A percentile compares a stretch with the other conserved stretches of the same genome.
Evolutionary conservation across 2,113 vertebrate genomes (phyloP).

Genomic region (Podilymbus podiceps): DNA sequence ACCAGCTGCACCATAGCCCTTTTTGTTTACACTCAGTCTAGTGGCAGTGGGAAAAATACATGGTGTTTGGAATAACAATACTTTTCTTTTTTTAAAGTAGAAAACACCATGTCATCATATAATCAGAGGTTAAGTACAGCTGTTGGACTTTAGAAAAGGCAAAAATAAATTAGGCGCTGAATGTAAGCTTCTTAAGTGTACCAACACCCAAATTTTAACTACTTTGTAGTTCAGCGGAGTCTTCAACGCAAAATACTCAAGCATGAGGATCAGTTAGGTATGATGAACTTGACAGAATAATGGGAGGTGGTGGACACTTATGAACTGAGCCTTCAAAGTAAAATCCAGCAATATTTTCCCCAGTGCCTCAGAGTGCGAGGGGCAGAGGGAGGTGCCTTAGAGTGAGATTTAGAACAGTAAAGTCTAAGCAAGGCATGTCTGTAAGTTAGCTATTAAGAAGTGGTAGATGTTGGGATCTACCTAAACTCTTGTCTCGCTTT

Average conservation of each 20-base stretch:
- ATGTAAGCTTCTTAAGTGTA: neutral
- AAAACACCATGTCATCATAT: neutral
- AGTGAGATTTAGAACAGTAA: neutral
- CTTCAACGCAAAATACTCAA: neutral
- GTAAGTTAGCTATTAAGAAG: neutral
- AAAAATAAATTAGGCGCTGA: neutral
- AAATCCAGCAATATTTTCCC: neutral
- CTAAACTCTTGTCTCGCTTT: neutral
- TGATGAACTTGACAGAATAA: neutral
- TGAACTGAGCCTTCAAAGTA: neutral
- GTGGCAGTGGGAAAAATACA: neutral
- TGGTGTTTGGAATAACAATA: neutral
- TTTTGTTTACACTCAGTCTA: neutral
- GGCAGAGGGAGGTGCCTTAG: neutral
- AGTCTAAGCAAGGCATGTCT: neutral
- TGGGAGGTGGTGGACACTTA: neutral
- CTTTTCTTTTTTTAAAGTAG: neutral
- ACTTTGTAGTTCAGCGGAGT: neutral
- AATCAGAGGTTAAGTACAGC: neutral
- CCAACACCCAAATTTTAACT: neutral
- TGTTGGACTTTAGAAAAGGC: neutral
- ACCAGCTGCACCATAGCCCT: neutral
- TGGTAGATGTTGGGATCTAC: neutral
- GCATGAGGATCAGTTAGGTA: neutral
- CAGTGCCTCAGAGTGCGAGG: neutral